These are phyloP conservation scores for Ctenomys sociabilis DNA, from an alignment of 2,113 vertebrate species.

Conservation along the genomic window DNA sequence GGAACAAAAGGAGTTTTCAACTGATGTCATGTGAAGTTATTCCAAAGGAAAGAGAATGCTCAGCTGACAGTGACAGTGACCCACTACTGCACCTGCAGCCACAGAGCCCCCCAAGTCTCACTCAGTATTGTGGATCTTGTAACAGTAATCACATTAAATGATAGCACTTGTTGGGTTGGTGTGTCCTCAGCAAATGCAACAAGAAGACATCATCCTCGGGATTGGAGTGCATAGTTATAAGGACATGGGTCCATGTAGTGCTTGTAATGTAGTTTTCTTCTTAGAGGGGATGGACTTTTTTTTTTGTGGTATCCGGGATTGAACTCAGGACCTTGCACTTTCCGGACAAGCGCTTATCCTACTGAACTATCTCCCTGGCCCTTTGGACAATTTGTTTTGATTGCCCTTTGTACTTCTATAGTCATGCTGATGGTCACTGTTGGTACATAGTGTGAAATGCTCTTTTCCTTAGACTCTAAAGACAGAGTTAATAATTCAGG, in stretches of 20 bases:
- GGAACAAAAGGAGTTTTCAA: conserved; percentile 8
- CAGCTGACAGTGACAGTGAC: background rate
- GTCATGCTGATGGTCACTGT: background rate
- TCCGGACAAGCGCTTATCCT: too few relatives aligned
- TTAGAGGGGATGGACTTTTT: background rate
- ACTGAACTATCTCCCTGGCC: too few relatives aligned
- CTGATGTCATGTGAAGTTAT: conserved; percentile 14
- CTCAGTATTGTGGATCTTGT: background rate
- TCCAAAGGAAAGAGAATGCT: conserved; percentile 8
- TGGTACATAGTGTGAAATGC: background rate
- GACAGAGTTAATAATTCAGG: background rate
- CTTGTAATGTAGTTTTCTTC: background rate
- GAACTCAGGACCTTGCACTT: too few relatives aligned
- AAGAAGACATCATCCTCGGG: background rate
- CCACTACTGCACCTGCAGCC: background rate
- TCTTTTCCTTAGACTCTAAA: background rate
- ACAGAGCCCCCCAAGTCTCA: background rate
- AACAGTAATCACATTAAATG: background rate
- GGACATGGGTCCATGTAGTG: background rate
- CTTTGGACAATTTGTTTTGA: background rate
- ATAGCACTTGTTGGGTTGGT: background rate
- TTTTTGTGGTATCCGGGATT: too few relatives aligned
- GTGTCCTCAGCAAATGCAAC: background rate
- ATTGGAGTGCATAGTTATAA: background rate
- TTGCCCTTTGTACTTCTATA: background rate